Evolutionary conservation across 2,888 invertebrate species (phyloP), one percentile per base, ranked within the genome.

Genomic region (Oxytorus armatus): DNA sequence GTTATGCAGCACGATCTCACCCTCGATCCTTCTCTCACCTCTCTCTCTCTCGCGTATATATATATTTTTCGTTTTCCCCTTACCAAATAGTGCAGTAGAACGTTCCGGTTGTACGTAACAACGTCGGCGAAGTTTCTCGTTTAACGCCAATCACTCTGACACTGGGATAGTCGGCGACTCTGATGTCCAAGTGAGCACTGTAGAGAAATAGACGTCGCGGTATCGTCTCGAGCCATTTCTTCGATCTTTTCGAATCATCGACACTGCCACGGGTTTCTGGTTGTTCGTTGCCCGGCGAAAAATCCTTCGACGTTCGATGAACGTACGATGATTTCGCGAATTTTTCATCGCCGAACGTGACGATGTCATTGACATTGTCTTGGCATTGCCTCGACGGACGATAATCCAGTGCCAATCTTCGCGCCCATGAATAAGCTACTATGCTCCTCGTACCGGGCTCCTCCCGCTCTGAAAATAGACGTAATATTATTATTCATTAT

Each of bases 391-490:
- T 87, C 79, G 90, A 88, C 82, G 88, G 87, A 75, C 90, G 87
- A 86, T 90, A 90, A 88, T 90, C 90, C 87, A 90, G 90, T 84
- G 90, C 90, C 90, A 90, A 89, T 89, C 90, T 89, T 83, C 90
- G 87, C 81, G 90, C 93, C 87, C 93, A 94, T 36, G 94, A 94
- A 90, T 94, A 94, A 18, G 93, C 94, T 82, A 94, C 93, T 84
- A 94, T 94, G 79, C 94, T 94, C 86, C 93, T 93, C 92, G 94
- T 93, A 53, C 89, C 90, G 18, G 89, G 88, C 49, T 87, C 88
- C 77, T 90, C 90, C 72, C 88, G 87, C 81, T 86, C 90, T 89
- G 82, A 66, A 65, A 72, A 36, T 18, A 4, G 10, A 36, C 4
- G 10, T 36, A 25, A 25, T 18, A 1, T 3, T 29, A 10, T 49